phyloP scores from a whole-genome alignment of 1,140 invertebrate genomes.

The Heliconius himera region DNA sequence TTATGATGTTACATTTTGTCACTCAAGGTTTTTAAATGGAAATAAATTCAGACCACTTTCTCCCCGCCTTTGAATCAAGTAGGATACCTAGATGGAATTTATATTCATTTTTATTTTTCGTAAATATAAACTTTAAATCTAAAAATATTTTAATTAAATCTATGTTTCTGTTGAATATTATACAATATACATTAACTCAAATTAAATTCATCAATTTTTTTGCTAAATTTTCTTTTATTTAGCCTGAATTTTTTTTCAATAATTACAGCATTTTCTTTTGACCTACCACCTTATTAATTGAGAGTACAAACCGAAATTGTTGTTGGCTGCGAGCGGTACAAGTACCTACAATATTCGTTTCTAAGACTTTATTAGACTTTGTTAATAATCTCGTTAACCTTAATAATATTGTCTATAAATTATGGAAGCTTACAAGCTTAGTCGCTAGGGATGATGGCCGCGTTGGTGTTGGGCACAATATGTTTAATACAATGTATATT shows the following conservation, averaged over 20 bases:
- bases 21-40: no score
- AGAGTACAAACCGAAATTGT: constrained; percentile 30
- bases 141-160: no score
- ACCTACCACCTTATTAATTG: constrained; percentile 15
- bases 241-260: neutral
- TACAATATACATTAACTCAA: no score
- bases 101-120: no score
- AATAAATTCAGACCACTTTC: no score
- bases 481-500: neutral
- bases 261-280: constrained; percentile 19
- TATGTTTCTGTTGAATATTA: no score
- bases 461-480: neutral
- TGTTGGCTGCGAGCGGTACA: constrained; percentile 53
- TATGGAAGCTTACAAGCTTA: constrained; percentile 18
- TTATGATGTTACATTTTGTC: no score
- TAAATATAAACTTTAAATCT: no score
- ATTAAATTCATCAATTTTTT: neutral
- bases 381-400: constrained; percentile 26
- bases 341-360: constrained; percentile 27
- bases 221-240: neutral
- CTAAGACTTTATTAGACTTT: constrained; percentile 23
- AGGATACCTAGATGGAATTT: no score
- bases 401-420: constrained; percentile 31
- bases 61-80: no score
- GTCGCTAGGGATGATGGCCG: neutral